Percentiles rank a stretch among this genome's conserved stretches.
Conservation (phyloP, 2,113 vertebrate species). For the Lophura nycthemera region DNA sequence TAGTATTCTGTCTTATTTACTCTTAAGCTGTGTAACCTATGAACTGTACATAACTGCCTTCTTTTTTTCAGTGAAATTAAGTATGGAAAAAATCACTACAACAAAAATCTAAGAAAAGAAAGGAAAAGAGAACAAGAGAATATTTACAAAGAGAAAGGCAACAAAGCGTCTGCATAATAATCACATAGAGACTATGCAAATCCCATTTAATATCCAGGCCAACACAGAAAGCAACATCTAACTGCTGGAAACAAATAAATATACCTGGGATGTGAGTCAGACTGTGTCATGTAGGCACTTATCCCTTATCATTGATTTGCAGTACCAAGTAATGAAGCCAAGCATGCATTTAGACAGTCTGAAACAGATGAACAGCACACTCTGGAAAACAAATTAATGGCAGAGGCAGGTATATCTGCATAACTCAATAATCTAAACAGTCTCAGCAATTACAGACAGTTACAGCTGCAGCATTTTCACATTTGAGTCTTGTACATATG, state of each 20-base stretch:
- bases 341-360: not conserved
- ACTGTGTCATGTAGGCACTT: not conserved
- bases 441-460: not conserved
- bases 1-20: not conserved
- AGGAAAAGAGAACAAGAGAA: not conserved
- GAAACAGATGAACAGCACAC: constrained; percentile 5
- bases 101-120: not conserved
- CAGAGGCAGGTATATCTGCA: not conserved
- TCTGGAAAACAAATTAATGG: constrained; percentile 21
- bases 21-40: not conserved
- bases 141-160: not conserved
- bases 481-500: not conserved
- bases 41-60: not conserved
- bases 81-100: not conserved
- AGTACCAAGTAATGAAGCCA: constrained; percentile 1
- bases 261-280: not conserved
- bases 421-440: not conserved
- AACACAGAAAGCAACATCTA: not conserved
- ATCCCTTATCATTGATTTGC: constrained; percentile 30
- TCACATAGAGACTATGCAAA: not conserved
- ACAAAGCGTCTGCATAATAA: not conserved
- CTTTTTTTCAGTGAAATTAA: not conserved
- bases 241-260: constrained; percentile 1
- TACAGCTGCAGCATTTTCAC: not conserved
- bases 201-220: not conserved